Percentiles rank a stretch among this genome's conserved stretches.
phyloP scores from a whole-genome alignment of 2,888 invertebrate genomes.

The Eumerus sabulonum region DNA sequence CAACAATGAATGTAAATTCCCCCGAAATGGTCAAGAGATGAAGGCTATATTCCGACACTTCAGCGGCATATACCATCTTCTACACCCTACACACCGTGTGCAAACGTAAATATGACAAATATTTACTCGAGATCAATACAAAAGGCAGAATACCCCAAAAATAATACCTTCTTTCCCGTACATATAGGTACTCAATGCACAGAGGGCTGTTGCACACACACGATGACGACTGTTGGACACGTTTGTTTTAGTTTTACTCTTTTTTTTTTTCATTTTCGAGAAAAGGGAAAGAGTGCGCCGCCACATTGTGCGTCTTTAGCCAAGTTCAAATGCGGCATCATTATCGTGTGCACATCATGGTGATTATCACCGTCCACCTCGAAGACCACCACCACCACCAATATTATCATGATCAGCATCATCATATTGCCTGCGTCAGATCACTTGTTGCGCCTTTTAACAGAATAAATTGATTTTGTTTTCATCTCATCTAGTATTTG shows the following conservation, averaged over 20 bases:
- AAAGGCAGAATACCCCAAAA: constrained; percentile 59
- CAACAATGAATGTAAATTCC: constrained; percentile 32
- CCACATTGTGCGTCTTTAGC: neutral
- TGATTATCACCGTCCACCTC: constrained; percentile 61
- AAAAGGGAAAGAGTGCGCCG: constrained; percentile 2
- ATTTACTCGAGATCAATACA: constrained; percentile 57
- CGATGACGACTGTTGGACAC: too few species aligned
- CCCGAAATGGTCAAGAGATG: constrained; percentile 46
- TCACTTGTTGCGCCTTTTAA: constrained; percentile 68
- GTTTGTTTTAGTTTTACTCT: constrained; percentile 72
- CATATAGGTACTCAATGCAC: too few species aligned
- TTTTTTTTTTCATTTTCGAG: constrained; percentile 49
- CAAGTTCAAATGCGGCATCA: constrained; percentile 50
- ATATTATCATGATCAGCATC: neutral
- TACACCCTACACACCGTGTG: constrained; percentile 19
- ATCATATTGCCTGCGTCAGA: constrained; percentile 50
- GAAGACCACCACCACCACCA: constrained; percentile 44
- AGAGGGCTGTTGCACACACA: too few species aligned
- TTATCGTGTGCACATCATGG: constrained; percentile 57
- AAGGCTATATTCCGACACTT: constrained; percentile 50
- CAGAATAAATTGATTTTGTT: constrained; percentile 68
- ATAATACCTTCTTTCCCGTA: constrained; percentile 36
- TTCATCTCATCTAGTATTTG: constrained; percentile 64
- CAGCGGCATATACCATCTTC: constrained; percentile 24
- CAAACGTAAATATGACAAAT: constrained; percentile 62